Base-by-base conservation (phyloP, 2,888 invertebrate genomes). In the Mesoligia furuncula region DNA sequence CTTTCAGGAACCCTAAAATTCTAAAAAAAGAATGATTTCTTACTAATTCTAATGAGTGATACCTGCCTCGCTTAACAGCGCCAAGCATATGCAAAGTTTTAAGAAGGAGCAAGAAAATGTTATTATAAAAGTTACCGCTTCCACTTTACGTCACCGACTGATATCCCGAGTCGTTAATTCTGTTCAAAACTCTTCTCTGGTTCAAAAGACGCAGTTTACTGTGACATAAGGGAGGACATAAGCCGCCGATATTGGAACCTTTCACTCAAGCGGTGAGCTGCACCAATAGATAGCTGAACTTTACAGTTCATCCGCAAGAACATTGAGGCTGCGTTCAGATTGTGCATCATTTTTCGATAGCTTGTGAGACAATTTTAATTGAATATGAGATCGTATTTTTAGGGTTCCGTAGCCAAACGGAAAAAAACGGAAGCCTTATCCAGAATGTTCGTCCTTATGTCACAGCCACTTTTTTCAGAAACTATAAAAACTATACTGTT, bases 91-190 rank as follows among this genome's bases (percentile, higher is more conserved):
- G 67, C 59, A 77, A 45, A 36, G 9, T 67, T 67, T 76, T 7
- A n/a, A 77, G 27, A 67, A 42, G 15, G 15, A 61, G 31, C 17
- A 39, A 57, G 36, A 48, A 54, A 45, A 66, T 17, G 9, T 36
- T 67, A 39, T 15, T 67, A 48, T 36, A 62, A 54, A 64, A 64
- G 57, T 65, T 24, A 64, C 27, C 7, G n/a, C 39, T 8, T 59
- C 11, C 42, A 17, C 64, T 64, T 71, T 54, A 39, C 48, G 71
- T 65, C 48, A 65, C 24, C 24, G 36, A 15, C 36, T 54, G 79
- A 62, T 62, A 73, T 64, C 57, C 68, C 70, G 27, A 57, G 51
- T 48, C 83, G 62, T 69, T 75, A 66, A 65, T 72, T 75, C 42
- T 51, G 59, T 31, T 67, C 31, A 3, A 9, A 31, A n/a, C 27